These are phyloP conservation scores for Uloborus diversus DNA, from an alignment of 1,140 invertebrate genomes.

Conservation along the genomic window DNA sequence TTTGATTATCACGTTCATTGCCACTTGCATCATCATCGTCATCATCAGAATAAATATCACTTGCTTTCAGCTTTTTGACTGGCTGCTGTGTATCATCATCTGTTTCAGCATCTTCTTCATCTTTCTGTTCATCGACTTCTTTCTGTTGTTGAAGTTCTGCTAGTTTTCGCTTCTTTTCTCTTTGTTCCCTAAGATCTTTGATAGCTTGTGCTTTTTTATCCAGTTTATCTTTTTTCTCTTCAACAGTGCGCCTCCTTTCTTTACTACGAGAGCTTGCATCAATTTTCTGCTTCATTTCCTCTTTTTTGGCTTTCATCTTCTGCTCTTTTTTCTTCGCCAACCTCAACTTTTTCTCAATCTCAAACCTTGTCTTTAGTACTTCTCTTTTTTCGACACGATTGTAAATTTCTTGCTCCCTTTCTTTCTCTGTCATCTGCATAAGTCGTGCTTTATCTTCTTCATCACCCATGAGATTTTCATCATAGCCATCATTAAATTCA, in stretches of 20 bases:
- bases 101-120: slow-evolving; percentile 69
- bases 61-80: slow-evolving; percentile 82
- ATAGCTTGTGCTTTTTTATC: slow-evolving; percentile 92
- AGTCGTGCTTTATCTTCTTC: slow-evolving; percentile 90
- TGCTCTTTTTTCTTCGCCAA: slow-evolving; percentile 84
- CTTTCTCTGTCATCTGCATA: slow-evolving; percentile 94
- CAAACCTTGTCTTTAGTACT: slow-evolving; percentile 93
- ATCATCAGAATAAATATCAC: slow-evolving; percentile 94
- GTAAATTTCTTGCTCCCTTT: slow-evolving; percentile 96
- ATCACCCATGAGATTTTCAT: slow-evolving; percentile 97
- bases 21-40: slow-evolving; percentile 71
- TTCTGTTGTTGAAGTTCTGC: slow-evolving; percentile 65
- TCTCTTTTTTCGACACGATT: slow-evolving; percentile 94
- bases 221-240: slow-evolving; percentile 80
- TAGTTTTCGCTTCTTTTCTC: slow-evolving; percentile 79
- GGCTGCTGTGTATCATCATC: slow-evolving; percentile 61
- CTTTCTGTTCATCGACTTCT: slow-evolving; percentile 68
- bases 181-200: slow-evolving; percentile 85
- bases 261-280: slow-evolving; percentile 81
- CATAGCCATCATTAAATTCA: slow-evolving; percentile 85
- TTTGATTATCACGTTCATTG: slow-evolving; percentile 59
- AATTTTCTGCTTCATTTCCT: slow-evolving; percentile 61
- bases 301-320: slow-evolving; percentile 68
- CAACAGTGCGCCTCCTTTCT: slow-evolving; percentile 91
- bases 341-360: slow-evolving; percentile 93